Conservation (phyloP, 2,888 invertebrate genomes). For the Limulus polyphemus region DNA sequence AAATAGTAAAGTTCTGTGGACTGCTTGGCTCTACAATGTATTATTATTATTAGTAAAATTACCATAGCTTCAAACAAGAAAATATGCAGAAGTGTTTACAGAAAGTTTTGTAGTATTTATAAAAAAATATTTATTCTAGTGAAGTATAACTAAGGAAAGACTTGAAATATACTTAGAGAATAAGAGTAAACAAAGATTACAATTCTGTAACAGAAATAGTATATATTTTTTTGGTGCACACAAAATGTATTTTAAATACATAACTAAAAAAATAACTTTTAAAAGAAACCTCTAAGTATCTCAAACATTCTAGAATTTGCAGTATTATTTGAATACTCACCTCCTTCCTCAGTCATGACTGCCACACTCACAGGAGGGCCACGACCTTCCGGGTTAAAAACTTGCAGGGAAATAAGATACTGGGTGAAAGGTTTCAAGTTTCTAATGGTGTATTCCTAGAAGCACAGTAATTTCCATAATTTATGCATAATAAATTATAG, state of each 20-base stretch:
- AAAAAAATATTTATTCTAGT: too few relatives aligned
- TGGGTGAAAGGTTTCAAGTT: conserved; percentile 58
- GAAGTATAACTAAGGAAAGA: too few relatives aligned
- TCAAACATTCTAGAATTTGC: too few relatives aligned
- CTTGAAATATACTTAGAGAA: too few relatives aligned
- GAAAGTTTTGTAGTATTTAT: too few relatives aligned
- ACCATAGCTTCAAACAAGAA: too few relatives aligned
- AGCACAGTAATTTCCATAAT: neutral
- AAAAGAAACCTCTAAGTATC: too few relatives aligned
- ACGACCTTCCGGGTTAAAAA: conserved; percentile 59
- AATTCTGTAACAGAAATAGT: too few relatives aligned
- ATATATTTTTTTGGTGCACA: neutral
- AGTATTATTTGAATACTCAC: conserved; percentile 42
- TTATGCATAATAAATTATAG: too few relatives aligned
- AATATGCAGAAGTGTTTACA: too few relatives aligned
- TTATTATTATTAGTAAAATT: too few relatives aligned
- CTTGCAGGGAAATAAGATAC: conserved; percentile 59
- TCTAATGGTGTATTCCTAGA: conserved; percentile 50
- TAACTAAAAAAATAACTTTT: neutral
- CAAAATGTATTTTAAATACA: neutral
- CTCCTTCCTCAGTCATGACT: conserved; percentile 66
- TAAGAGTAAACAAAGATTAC: too few relatives aligned
- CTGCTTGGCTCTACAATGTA: conserved; percentile 51
- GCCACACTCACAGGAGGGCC: conserved; percentile 57
- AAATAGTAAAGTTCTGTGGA: conserved; percentile 65